Base-by-base conservation (phyloP, 1,140 invertebrate species). In the Monochamus saltuarius region DNA sequence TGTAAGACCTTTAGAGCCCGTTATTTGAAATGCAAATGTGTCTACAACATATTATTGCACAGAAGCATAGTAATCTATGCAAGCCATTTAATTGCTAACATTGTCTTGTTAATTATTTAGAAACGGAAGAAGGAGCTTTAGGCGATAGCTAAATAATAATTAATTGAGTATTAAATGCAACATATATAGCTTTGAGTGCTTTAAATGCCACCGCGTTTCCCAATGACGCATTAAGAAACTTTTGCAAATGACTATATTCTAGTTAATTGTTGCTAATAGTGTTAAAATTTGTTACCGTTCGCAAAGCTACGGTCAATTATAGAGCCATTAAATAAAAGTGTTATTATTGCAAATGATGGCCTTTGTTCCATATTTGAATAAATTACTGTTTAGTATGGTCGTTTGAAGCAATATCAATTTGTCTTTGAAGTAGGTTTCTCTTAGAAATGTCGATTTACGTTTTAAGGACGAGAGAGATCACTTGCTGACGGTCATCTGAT, bases 191-290 rank as follows among this genome's bases (percentile, higher is more conserved):
- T 29, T 29, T 29, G 22, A 29, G 22, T 29, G 22, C 14, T 14
- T 46, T 17, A 46, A 16, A 19, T 46, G 1, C 1, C 43, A 14
- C 43, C 43, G 9, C 43, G 22, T 45, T 38, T 40, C 45, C 17
- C 45, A 56, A 45, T 34, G 39, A 56, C 9, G 22, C 39, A 43
- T 19, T 45, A 55, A 56, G 42, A 56, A 56, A 46, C 39, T 56
- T 56, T 56, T 34, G 39, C 53, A 56, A 56, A 56, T 56, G 53
- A 56, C 53, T 56, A 56, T 56, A 56, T 56, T 45, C 39, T 42
- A 45, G 16, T 56, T 56, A 56, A 45, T 56, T 56, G 42, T 56
- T 46, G 34, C 17, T 56, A 56, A 56, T 45, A 40, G 53, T 56
- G 53, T 56, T 56, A 56, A 56, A 56, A 56, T 56, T 45, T 34